Evolutionary conservation across 37 sponge, comb jelly and placozoan species (phyloP).

Genomic region (Beroe forskalii): DNA sequence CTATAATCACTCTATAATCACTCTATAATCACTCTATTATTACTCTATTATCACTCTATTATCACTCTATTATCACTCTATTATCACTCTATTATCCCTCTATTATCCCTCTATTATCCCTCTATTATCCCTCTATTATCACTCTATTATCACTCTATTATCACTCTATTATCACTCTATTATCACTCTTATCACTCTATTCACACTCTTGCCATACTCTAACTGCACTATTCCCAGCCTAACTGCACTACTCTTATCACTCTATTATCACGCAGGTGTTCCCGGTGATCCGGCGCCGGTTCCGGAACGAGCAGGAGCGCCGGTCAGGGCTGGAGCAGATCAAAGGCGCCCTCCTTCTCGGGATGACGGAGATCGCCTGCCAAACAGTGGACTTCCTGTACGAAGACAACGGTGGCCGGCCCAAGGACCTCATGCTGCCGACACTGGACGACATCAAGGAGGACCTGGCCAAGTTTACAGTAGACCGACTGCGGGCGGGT

Average conservation of each 20-base stretch:
- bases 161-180: no score
- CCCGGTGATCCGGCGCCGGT: slow-evolving; percentile 86
- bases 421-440: slow-evolving; percentile 84
- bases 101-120: no score
- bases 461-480: slow-evolving; percentile 77
- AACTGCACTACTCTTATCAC: neutral
- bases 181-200: no score
- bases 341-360: slow-evolving; percentile 88
- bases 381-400: slow-evolving; percentile 96
- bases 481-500: neutral
- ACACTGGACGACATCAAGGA: slow-evolving; percentile 91
- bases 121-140: no score
- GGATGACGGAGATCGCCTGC: slow-evolving; percentile 90
- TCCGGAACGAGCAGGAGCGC: slow-evolving; percentile 93
- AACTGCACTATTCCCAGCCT: no score
- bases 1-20: no score
- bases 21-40: no score
- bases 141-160: no score
- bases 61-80: no score
- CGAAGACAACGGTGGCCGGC: slow-evolving; percentile 85
- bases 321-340: slow-evolving; percentile 91
- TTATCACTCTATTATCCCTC: no score
- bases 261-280: slow-evolving; percentile 71
- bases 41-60: no score
- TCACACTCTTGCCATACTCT: no score